Evolutionary conservation across 1,140 invertebrate genomes (phyloP).

Genomic region (Drosophila virilis): DNA sequence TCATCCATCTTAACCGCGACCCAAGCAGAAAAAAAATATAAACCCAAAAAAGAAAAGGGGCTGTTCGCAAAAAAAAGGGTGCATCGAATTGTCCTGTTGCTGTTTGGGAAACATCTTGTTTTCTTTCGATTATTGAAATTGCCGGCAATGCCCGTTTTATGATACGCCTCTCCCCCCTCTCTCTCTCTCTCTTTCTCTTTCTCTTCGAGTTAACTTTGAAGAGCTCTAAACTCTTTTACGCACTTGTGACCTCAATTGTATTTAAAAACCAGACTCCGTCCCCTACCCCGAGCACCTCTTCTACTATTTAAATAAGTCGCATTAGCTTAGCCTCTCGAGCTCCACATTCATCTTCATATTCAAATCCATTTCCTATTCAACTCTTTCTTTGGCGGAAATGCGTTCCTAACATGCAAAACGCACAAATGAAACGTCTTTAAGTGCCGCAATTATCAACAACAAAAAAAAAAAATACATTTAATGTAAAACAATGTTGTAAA

Average conservation of each 20-base stretch:
- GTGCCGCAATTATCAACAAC: conserved; percentile 66
- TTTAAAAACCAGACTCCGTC: conserved; percentile 43
- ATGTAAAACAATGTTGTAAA: conserved; percentile 57
- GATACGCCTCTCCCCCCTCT: conserved; percentile 36
- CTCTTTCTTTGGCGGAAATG: conserved; percentile 55
- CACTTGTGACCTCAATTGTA: conserved; percentile 69
- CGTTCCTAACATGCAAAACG: conserved; percentile 71
- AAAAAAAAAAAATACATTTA: conserved; percentile 36
- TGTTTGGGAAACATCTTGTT: conserved; percentile 71
- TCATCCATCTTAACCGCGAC: conserved; percentile 73
- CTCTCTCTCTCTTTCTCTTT: not conserved
- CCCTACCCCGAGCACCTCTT: too few relatives aligned
- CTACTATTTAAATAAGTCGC: conserved; percentile 56
- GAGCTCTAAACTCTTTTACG: conserved; percentile 24
- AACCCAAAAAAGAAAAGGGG: not conserved
- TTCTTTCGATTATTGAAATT: conserved; percentile 83
- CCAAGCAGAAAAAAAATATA: conserved; percentile 9
- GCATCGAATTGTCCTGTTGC: conserved; percentile 53
- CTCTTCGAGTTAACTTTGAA: not conserved
- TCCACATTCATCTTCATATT: conserved; percentile 74
- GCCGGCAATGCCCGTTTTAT: conserved; percentile 65
- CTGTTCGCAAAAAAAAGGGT: conserved; percentile 26
- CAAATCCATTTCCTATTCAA: conserved; percentile 74
- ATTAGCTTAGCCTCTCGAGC: conserved; percentile 25
- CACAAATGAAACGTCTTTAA: conserved; percentile 51